Conservation (phyloP, 2,113 vertebrate genomes). For the Mirounga angustirostris region DNA sequence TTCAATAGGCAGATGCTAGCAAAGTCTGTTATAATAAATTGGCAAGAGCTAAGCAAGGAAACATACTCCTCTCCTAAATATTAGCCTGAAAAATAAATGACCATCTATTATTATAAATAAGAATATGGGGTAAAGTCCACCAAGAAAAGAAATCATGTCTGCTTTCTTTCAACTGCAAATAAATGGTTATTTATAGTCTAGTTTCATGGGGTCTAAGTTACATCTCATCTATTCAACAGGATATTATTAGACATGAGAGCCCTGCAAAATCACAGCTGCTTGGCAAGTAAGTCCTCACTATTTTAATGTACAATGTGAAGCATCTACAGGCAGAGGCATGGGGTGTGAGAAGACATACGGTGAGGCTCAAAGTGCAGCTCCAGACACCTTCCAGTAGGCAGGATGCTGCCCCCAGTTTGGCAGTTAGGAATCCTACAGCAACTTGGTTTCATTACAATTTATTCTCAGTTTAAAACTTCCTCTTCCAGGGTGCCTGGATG, state of each 20-base stretch:
- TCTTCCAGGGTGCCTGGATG: background rate
- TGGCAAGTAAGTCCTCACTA: background rate
- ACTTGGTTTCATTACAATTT: slow-evolving; percentile 48
- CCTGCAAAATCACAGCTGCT: slow-evolving; percentile 33
- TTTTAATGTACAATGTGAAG: slow-evolving; percentile 43
- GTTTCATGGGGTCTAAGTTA: slow-evolving; percentile 8
- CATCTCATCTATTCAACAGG: background rate
- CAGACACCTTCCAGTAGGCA: background rate
- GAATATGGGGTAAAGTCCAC: background rate
- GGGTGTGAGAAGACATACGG: background rate
- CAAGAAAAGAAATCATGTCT: background rate
- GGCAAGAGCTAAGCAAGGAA: background rate
- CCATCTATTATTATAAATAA: background rate
- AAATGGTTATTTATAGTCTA: background rate
- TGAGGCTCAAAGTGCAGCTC: background rate
- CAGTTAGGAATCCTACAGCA: background rate
- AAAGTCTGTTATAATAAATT: background rate
- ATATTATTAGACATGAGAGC: slow-evolving; percentile 55
- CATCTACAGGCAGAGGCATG: background rate
- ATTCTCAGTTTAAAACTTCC: slow-evolving; percentile 27
- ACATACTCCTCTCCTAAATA: background rate
- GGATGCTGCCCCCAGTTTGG: background rate
- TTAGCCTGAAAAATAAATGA: background rate
- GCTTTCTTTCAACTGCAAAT: background rate
- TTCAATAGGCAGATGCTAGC: background rate